Percentiles rank a stretch among this genome's conserved stretches.
These are phyloP conservation scores for Steatornis caripensis DNA, from an alignment of 2,113 vertebrate species.

Conservation along the genomic window DNA sequence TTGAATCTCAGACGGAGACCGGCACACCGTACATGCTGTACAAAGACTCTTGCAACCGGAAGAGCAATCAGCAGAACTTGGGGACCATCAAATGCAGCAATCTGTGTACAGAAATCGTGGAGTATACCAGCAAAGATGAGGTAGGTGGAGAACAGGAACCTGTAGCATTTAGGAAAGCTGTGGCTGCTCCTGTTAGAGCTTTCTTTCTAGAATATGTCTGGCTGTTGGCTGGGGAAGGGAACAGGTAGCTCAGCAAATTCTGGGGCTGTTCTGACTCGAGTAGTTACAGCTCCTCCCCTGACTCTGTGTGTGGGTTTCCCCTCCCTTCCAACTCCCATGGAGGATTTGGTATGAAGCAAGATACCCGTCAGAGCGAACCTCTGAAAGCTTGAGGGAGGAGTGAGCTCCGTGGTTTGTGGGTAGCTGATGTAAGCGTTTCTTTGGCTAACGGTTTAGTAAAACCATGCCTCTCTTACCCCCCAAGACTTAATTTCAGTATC, in stretches of 20 bases:
- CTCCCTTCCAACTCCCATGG: rapidly evolving
- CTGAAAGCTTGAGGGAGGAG: background rate
- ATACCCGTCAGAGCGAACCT: background rate
- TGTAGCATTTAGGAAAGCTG: rapidly evolving
- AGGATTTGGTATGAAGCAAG: background rate
- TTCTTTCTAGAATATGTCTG: background rate
- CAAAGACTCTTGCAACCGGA: slow-evolving; percentile 95
- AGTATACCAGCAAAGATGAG: slow-evolving; percentile 93
- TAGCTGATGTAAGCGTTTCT: background rate
- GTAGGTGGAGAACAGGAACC: slow-evolving; percentile 31
- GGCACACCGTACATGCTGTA: slow-evolving; percentile 97
- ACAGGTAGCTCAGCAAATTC: background rate
- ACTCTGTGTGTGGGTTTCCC: background rate
- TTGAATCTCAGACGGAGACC: slow-evolving; percentile 96
- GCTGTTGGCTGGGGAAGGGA: background rate
- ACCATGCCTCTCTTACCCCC: background rate
- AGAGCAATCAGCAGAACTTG: slow-evolving; percentile 97
- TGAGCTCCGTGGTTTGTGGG: background rate
- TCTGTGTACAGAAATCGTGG: slow-evolving; percentile 92
- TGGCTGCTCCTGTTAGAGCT: background rate
- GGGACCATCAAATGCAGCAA: slow-evolving; percentile 98
- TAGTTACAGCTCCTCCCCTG: background rate
- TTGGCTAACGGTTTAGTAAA: background rate
- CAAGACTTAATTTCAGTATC: background rate
- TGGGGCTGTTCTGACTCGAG: background rate